A percentile compares a stretch with the other conserved stretches of the same genome.
These are phyloP conservation scores for Leptocoma aspasia DNA, from an alignment of 2,113 vertebrate genomes.

Conservation along the genomic window DNA sequence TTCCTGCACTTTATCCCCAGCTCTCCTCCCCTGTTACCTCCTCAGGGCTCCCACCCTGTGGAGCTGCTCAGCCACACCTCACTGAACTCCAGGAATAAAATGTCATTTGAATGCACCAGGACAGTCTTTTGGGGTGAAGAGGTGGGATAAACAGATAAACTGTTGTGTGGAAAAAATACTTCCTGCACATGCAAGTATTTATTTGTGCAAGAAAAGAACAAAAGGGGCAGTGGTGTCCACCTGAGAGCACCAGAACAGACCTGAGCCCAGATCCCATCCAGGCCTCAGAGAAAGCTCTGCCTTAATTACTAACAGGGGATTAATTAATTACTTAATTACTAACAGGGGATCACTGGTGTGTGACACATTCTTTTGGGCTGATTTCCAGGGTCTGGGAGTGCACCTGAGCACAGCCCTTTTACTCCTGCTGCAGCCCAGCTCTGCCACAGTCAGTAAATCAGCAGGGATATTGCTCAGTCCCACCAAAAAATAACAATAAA, in stretches of 20 bases:
- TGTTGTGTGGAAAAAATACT: background rate
- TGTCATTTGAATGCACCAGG: background rate
- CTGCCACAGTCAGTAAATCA: background rate
- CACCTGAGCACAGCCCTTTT: background rate
- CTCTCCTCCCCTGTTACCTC: background rate
- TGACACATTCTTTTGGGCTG: background rate
- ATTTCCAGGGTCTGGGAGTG: background rate
- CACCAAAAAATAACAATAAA: background rate
- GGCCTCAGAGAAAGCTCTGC: background rate
- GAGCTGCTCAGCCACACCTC: background rate
- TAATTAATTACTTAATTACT: background rate
- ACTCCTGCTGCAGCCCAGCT: background rate
- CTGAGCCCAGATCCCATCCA: accelerated
- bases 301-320: background rate
- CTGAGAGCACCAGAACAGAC: background rate
- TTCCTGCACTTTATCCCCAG: background rate
- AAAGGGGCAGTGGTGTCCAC: no score
- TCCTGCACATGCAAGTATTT: background rate
- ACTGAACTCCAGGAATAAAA: accelerated
- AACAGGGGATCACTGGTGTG: background rate
- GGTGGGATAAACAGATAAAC: background rate
- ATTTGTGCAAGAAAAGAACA: background rate
- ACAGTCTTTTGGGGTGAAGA: accelerated
- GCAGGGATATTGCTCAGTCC: background rate
- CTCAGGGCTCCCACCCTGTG: background rate